These are phyloP conservation scores for Panzeria rudis DNA, from an alignment of 2,888 invertebrate species.

Conservation along the genomic window DNA sequence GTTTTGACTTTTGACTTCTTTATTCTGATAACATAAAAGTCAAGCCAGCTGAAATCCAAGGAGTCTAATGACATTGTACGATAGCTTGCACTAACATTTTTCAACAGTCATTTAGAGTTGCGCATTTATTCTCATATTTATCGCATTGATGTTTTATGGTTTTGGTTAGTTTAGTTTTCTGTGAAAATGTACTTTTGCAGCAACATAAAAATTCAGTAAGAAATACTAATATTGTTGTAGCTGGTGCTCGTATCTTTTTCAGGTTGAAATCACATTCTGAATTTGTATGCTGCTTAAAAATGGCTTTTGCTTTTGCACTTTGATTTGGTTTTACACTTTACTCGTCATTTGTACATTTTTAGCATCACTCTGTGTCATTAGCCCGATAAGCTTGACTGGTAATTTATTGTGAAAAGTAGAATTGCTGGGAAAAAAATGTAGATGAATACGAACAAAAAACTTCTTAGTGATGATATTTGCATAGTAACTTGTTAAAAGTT, in stretches of 20 bases:
- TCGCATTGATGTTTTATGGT: slow-evolving; percentile 28
- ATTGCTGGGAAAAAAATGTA: background rate
- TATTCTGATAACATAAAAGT: slow-evolving; percentile 14
- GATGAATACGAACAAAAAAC: background rate
- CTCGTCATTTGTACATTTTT: slow-evolving; percentile 46
- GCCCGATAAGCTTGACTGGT: slow-evolving; percentile 52
- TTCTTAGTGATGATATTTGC: background rate
- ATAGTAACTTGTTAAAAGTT: background rate
- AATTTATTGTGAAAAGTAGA: slow-evolving; percentile 16
- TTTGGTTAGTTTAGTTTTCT: background rate
- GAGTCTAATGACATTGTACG: slow-evolving; percentile 51
- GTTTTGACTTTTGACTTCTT: background rate
- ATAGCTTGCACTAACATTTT: slow-evolving; percentile 45
- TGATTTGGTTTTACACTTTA: slow-evolving; percentile 60
- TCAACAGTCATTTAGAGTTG: slow-evolving; percentile 52
- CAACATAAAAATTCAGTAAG: background rate
- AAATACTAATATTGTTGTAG: background rate
- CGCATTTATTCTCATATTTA: slow-evolving; percentile 43
- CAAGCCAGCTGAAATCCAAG: slow-evolving; percentile 42
- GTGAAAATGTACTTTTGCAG: background rate
- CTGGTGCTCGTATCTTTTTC: slow-evolving; percentile 23
- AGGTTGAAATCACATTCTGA: slow-evolving; percentile 44
- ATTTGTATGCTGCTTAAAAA: slow-evolving; percentile 38
- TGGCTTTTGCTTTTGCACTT: slow-evolving; percentile 29
- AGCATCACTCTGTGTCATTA: slow-evolving; percentile 53